Evolutionary conservation across 1,140 invertebrate species (phyloP).

Genomic region (Prorops nasuta): DNA sequence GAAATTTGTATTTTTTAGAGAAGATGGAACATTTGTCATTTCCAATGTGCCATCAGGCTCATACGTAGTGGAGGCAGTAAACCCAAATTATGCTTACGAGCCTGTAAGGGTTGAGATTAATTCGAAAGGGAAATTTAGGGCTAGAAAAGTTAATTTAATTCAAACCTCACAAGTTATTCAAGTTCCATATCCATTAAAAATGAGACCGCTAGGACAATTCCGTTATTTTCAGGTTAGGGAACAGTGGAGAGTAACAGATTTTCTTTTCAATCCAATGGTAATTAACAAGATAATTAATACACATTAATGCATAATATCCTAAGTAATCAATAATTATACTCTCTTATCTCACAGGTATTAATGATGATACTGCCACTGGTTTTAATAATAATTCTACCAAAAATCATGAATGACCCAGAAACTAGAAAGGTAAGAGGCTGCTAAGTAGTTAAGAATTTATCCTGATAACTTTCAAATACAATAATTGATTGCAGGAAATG

Average conservation of each 20-base stretch:
- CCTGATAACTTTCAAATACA: not conserved
- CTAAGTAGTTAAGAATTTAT: conserved; percentile 1
- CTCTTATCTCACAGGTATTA: conserved; percentile 62
- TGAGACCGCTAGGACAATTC: conserved; percentile 78
- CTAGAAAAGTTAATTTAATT: conserved; percentile 91
- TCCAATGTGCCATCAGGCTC: conserved; percentile 91
- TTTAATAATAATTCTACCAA: conserved; percentile 89
- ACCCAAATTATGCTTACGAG: conserved; percentile 90
- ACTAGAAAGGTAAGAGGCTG: conserved; percentile 70
- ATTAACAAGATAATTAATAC: not conserved
- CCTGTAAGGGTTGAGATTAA: conserved; percentile 93
- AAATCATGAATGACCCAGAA: conserved; percentile 96
- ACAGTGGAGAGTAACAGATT: conserved; percentile 93
- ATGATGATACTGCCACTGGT: conserved; percentile 95
- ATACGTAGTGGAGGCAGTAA: conserved; percentile 89
- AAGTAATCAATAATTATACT: not conserved
- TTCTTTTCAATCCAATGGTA: conserved; percentile 94
- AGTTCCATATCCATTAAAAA: conserved; percentile 86
- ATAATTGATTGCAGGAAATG: conserved; percentile 67
- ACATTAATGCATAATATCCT: conserved; percentile 4
- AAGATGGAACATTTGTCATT: conserved; percentile 91
- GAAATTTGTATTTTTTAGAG: conserved; percentile 55
- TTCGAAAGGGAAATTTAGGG: conserved; percentile 93
- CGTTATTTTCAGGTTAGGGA: conserved; percentile 93
- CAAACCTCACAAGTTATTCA: conserved; percentile 86